Percentiles rank a stretch among this genome's conserved stretches.
Conservation (phyloP, 2,113 vertebrate genomes). For the Lucifuga dentata region DNA sequence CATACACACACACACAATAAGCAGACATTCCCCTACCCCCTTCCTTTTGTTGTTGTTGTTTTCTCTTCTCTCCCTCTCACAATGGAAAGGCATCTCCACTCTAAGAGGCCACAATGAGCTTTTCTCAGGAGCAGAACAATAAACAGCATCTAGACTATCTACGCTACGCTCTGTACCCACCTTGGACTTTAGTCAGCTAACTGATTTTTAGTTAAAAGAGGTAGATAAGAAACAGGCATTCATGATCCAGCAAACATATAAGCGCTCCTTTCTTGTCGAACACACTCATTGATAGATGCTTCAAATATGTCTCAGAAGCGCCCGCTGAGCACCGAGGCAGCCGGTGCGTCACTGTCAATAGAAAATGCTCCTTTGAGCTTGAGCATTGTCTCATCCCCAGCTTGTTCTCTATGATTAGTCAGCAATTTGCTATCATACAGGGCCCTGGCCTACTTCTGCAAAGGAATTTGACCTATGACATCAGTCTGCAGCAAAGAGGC, state of each 20-base stretch:
- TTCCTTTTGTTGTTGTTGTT: conserved; percentile 77
- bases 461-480: conserved; percentile 87
- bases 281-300: conserved; percentile 20
- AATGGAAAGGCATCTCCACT: conserved; percentile 72
- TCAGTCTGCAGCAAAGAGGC: conserved; percentile 79
- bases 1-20: conserved; percentile 56
- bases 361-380: conserved; percentile 79
- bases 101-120: conserved; percentile 66
- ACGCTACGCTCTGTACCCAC: conserved; percentile 30
- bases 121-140: conserved; percentile 56
- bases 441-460: conserved; percentile 79
- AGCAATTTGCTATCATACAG: conserved; percentile 82
- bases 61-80: conserved; percentile 59
- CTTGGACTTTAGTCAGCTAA: conserved; percentile 59
- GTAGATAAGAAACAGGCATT: conserved; percentile 38
- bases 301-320: conserved; percentile 46
- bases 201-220: conserved; percentile 31
- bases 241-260: conserved; percentile 12
- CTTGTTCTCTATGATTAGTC: conserved; percentile 82
- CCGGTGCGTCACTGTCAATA: conserved; percentile 58
- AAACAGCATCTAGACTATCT: conserved; percentile 55
- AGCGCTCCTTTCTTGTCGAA: conserved; percentile 11
- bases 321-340: conserved; percentile 42
- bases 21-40: conserved; percentile 74
- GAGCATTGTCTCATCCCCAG: conserved; percentile 64